Evolutionary conservation across 2,797 vertebrate genomes (phyloP).

Genomic region (Clarias fuscus): DNA sequence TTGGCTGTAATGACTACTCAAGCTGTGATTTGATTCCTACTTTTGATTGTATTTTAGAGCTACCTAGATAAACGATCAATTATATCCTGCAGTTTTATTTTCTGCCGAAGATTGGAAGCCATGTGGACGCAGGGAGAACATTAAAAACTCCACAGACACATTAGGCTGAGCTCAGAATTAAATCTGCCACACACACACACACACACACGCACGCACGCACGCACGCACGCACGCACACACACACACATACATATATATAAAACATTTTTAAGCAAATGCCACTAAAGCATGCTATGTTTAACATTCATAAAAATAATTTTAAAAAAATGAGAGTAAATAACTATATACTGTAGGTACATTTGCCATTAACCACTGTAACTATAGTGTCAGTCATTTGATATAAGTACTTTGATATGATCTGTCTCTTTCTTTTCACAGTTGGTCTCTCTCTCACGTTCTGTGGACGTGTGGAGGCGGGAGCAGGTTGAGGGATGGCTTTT

Average conservation of each 20-base stretch:
- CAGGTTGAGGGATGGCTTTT: conserved; percentile 61
- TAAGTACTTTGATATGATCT: neutral
- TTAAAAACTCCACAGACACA: neutral
- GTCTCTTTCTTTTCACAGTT: conserved; percentile 11
- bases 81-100: neutral
- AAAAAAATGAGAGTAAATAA: neutral
- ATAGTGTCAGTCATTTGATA: neutral
- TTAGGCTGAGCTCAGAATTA: neutral
- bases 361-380: neutral
- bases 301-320: neutral
- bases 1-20: neutral
- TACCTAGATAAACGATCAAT: neutral
- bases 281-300: neutral
- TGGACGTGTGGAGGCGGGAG: conserved; percentile 61
- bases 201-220: too few relatives aligned
- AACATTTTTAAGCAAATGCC: too few relatives aligned
- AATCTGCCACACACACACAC: too few relatives aligned
- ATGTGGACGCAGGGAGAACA: neutral
- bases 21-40: neutral
- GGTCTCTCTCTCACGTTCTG: conserved; percentile 35
- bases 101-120: neutral
- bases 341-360: neutral
- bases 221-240: too few relatives aligned
- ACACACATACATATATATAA: too few relatives aligned
- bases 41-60: neutral